Conservation (phyloP, 1,140 invertebrate genomes). For the Oryzaephilus surinamensis region DNA sequence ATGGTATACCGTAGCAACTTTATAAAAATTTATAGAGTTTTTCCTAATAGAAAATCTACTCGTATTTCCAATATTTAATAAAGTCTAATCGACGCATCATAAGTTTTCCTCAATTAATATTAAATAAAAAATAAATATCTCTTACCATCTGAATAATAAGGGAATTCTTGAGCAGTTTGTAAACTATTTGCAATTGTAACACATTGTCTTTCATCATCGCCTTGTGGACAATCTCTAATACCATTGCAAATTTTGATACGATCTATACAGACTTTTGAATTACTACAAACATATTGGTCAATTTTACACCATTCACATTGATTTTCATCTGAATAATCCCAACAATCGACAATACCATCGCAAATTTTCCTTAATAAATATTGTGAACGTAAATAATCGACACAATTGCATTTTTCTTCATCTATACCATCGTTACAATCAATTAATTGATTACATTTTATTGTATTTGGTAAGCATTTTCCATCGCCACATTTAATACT, state of each 20-base stretch:
- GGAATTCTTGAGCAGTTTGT: slow-evolving; percentile 42
- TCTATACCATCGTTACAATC: slow-evolving; percentile 65
- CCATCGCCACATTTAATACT: slow-evolving; percentile 50
- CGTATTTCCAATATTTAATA: slow-evolving; percentile 7
- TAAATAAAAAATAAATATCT: too few relatives aligned
- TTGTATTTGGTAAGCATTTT: slow-evolving; percentile 53
- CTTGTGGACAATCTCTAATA: slow-evolving; percentile 61
- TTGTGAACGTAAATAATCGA: slow-evolving; percentile 60
- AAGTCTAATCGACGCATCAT: background rate
- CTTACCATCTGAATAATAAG: slow-evolving; percentile 48
- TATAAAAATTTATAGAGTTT: too few relatives aligned
- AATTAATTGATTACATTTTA: slow-evolving; percentile 61
- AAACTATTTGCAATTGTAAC: slow-evolving; percentile 42
- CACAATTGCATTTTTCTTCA: slow-evolving; percentile 63
- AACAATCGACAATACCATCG: slow-evolving; percentile 68
- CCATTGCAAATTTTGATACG: slow-evolving; percentile 61
- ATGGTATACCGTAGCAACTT: too few relatives aligned
- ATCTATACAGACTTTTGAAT: slow-evolving; percentile 57
- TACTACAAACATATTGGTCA: slow-evolving; percentile 63
- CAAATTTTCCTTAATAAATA: slow-evolving; percentile 64
- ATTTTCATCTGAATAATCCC: slow-evolving; percentile 70
- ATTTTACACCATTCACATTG: slow-evolving; percentile 68
- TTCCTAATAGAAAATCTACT: too few relatives aligned
- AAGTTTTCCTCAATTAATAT: background rate
- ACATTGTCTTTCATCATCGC: slow-evolving; percentile 72